A percentile compares a stretch with the other conserved stretches of the same genome.
These are phyloP conservation scores for Chymomyza caudatula DNA, from an alignment of 2,888 invertebrate genomes.

Conservation along the genomic window DNA sequence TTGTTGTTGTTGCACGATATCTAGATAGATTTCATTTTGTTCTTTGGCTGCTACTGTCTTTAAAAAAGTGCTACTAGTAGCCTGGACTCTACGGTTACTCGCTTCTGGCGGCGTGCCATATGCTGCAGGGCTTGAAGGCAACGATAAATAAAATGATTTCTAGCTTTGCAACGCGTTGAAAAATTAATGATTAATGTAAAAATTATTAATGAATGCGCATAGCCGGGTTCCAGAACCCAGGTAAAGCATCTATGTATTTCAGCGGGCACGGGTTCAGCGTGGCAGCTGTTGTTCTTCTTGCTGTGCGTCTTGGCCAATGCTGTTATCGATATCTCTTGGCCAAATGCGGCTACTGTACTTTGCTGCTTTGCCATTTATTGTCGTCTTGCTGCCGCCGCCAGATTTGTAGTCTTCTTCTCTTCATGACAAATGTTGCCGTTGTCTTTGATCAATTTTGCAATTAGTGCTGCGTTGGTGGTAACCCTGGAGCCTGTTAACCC, in stretches of 20 bases:
- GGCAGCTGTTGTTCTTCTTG: slow-evolving; percentile 16
- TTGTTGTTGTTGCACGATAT: slow-evolving; percentile 1
- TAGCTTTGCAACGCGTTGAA: slow-evolving; percentile 43
- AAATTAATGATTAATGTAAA: slow-evolving; percentile 67
- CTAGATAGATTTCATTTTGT: slow-evolving; percentile 27
- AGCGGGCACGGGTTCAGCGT: not conserved
- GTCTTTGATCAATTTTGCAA: slow-evolving; percentile 62
- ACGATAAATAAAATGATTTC: slow-evolving; percentile 59
- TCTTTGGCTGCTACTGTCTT: slow-evolving; percentile 45
- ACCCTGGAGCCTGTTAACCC: not conserved
- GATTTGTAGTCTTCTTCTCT: slow-evolving; percentile 9
- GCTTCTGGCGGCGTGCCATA: slow-evolving; percentile 13
- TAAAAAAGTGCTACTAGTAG: not conserved
- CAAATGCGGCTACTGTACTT: slow-evolving; percentile 66
- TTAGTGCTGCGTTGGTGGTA: slow-evolving; percentile 31
- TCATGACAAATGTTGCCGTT: not conserved
- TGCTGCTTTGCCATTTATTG: slow-evolving; percentile 12
- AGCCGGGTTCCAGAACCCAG: not conserved
- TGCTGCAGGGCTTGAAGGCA: slow-evolving; percentile 23
- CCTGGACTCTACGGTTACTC: not conserved
- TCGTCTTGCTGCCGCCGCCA: slow-evolving; percentile 8
- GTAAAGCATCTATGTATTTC: slow-evolving; percentile 17
- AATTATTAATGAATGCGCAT: slow-evolving; percentile 63
- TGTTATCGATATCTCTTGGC: slow-evolving; percentile 67
- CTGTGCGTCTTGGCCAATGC: too few species aligned